Conservation (phyloP, 2,113 vertebrate genomes). For the Phasianus colchicus region DNA sequence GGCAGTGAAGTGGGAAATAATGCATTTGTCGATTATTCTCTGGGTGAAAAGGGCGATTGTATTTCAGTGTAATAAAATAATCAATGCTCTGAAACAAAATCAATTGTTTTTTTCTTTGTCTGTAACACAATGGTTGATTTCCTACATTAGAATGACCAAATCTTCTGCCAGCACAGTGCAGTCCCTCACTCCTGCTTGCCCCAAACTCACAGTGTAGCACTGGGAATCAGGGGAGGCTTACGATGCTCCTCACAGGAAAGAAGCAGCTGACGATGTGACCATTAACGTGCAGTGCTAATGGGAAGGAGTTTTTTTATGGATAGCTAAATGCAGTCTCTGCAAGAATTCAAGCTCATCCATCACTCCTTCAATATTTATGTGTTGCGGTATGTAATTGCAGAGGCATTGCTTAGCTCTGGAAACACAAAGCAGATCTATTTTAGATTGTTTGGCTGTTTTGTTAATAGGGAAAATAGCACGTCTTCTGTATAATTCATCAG, state of each 20-base stretch:
- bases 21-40: slow-evolving; percentile 39
- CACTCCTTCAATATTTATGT: background rate
- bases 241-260: background rate
- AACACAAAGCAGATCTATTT: background rate
- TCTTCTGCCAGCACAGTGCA: background rate
- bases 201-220: fast-evolving
- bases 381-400: background rate
- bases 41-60: slow-evolving; percentile 44
- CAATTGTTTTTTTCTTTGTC: slow-evolving; percentile 2
- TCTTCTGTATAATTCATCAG: background rate
- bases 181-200: background rate
- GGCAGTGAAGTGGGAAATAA: slow-evolving; percentile 1
- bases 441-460: background rate
- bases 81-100: background rate
- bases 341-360: background rate
- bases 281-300: background rate
- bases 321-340: background rate
- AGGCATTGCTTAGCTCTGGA: background rate
- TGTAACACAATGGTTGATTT: background rate
- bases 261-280: background rate
- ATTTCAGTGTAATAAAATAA: slow-evolving; percentile 32
- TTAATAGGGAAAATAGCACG: background rate
- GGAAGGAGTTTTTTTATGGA: background rate
- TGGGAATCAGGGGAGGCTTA: background rate
- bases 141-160: background rate